Conservation (phyloP, 2,113 vertebrate genomes). For the Larimichthys polyactis region DNA sequence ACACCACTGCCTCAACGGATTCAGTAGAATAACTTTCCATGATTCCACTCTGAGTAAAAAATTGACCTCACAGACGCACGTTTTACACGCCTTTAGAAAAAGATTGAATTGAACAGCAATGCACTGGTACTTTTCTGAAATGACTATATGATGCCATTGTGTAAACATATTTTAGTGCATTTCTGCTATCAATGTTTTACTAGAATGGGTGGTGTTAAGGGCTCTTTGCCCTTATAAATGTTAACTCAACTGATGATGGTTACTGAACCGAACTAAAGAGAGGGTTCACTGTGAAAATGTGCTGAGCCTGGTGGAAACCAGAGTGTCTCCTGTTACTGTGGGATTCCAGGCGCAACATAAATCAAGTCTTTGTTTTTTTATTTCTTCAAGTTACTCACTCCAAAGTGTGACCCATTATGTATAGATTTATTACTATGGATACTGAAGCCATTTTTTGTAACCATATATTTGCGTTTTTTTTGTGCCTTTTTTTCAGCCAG, state of each 20-base stretch:
- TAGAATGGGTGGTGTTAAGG: neutral
- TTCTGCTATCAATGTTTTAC: conserved; percentile 22
- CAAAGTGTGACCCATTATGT: neutral
- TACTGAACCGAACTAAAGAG: conserved; percentile 46
- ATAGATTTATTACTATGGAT: neutral
- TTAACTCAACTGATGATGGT: conserved; percentile 45
- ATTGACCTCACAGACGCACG: conserved; percentile 3
- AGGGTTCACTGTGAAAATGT: conserved; percentile 50
- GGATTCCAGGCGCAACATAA: conserved; percentile 45
- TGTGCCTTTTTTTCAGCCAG: neutral
- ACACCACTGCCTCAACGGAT: conserved; percentile 24
- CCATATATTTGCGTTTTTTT: neutral
- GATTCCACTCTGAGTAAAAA: neutral
- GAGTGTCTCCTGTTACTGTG: conserved; percentile 63
- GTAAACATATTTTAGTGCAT: neutral
- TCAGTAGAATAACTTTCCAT: conserved; percentile 17
- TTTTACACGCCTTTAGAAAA: neutral
- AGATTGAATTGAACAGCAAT: neutral
- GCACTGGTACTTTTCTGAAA: neutral
- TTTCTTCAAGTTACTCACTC: neutral
- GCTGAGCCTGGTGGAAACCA: conserved; percentile 68
- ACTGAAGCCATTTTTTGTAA: neutral
- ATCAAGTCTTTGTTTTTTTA: conserved; percentile 19
- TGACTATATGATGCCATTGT: neutral
- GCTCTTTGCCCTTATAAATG: conserved; percentile 28